Conservation (phyloP, 2,888 invertebrate species). For the Venustoraphidia nigricollis region DNA sequence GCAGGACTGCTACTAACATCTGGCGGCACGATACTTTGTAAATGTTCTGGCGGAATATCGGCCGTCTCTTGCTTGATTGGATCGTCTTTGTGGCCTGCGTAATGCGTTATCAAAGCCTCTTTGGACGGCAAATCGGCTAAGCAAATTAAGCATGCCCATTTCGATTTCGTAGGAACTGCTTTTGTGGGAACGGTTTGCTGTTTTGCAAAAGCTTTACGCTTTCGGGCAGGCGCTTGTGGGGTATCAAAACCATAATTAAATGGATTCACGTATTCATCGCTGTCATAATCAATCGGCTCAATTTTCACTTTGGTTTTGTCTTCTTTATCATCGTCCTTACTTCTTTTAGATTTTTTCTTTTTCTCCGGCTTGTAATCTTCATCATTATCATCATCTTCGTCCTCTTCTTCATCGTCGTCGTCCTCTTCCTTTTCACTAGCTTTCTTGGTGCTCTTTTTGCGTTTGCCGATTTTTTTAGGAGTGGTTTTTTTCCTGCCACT, state of each 20-base stretch:
- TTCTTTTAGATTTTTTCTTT: too few species aligned
- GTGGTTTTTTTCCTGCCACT: neutral
- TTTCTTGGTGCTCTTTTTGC: neutral
- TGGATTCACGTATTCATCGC: slow-evolving; percentile 5
- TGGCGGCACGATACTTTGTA: too few species aligned
- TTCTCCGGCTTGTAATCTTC: neutral
- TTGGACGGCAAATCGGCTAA: slow-evolving; percentile 10
- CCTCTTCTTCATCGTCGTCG: neutral
- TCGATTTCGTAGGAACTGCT: slow-evolving; percentile 3
- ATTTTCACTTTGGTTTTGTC: too few species aligned
- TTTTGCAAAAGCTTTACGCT: slow-evolving; percentile 4
- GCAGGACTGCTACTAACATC: slow-evolving; percentile 1
- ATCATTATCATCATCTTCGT: neutral
- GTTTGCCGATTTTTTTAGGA: slow-evolving; percentile 1
- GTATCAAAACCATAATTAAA: slow-evolving; percentile 4
- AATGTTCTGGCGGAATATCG: too few species aligned
- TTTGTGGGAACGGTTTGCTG: neutral
- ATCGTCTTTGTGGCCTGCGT: slow-evolving; percentile 13
- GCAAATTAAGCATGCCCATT: slow-evolving; percentile 15
- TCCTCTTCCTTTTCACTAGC: slow-evolving; percentile 1
- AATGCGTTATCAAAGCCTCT: slow-evolving; percentile 13
- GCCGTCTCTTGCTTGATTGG: slow-evolving; percentile 3
- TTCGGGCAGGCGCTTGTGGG: neutral
- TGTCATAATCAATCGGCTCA: neutral
- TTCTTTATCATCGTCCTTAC: too few species aligned